Conservation (phyloP, 2,888 invertebrate genomes). For the Pammene fasciana region DNA sequence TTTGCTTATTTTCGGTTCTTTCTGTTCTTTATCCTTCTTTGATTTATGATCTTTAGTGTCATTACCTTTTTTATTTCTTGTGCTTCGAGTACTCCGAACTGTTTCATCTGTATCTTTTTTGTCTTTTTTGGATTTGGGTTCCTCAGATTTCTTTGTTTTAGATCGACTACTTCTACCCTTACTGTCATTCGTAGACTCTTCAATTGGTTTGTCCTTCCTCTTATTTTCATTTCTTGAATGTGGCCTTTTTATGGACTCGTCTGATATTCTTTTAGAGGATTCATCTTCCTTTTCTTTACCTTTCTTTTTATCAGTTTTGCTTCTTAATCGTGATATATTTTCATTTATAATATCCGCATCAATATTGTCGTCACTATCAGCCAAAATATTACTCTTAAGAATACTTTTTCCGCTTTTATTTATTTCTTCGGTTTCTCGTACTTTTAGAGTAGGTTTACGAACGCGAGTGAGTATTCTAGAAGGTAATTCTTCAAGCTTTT, state of each 20-base stretch:
- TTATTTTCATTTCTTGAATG: slow-evolving; percentile 38
- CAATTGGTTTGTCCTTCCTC: slow-evolving; percentile 36
- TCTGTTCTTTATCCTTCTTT: slow-evolving; percentile 21
- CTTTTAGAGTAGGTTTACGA: slow-evolving; percentile 66
- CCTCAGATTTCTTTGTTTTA: slow-evolving; percentile 27
- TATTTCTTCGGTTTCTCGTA: slow-evolving; percentile 49
- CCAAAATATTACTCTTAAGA: slow-evolving; percentile 57
- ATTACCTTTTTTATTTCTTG: slow-evolving; percentile 41
- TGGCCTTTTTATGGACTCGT: slow-evolving; percentile 25
- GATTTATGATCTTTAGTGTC: slow-evolving; percentile 38
- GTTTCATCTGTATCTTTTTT: slow-evolving; percentile 4
- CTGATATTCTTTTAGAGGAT: slow-evolving; percentile 33
- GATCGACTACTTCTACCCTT: slow-evolving; percentile 34
- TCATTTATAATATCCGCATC: slow-evolving; percentile 65
- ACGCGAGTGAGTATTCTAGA: slow-evolving; percentile 66
- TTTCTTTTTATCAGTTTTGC: slow-evolving; percentile 54
- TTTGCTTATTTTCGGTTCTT: slow-evolving; percentile 43
- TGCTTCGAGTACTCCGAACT: slow-evolving; percentile 43
- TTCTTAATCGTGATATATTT: slow-evolving; percentile 66
- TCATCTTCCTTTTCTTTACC: slow-evolving; percentile 46
- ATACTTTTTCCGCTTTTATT: slow-evolving; percentile 54
- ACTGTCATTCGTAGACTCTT: slow-evolving; percentile 32
- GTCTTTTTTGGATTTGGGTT: slow-evolving; percentile 27
- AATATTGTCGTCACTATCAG: slow-evolving; percentile 62
- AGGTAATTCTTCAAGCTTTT: slow-evolving; percentile 65